phyloP scores from a whole-genome alignment of 2,797 vertebrate species.

The Pteropus rufus region DNA sequence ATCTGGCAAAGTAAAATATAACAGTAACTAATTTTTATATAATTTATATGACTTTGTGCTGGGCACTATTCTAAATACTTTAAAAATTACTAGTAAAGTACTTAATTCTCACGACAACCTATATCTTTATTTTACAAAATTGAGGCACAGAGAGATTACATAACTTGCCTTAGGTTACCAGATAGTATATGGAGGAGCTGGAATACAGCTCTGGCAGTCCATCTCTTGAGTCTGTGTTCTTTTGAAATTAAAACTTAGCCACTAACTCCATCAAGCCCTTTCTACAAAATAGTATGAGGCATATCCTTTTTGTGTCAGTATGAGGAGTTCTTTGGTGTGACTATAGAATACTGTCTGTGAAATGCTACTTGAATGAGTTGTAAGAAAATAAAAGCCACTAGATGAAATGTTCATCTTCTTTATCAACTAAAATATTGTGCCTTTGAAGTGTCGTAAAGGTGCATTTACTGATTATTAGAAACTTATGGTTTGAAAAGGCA shows the following conservation, averaged over 20 bases:
- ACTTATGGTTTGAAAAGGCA: not conserved
- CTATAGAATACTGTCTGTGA: not conserved
- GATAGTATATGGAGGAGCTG: not conserved
- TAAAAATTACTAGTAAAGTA: not conserved
- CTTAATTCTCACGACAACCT: not conserved
- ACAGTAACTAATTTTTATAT: not conserved
- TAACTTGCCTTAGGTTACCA: not conserved
- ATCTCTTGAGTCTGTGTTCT: not conserved
- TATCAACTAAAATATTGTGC: not conserved
- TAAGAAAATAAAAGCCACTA: not conserved
- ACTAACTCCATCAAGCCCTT: not conserved
- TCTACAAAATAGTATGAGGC: not conserved
- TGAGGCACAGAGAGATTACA: not conserved
- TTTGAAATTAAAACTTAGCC: not conserved
- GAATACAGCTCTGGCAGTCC: not conserved
- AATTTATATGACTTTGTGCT: not conserved
- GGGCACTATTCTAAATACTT: not conserved
- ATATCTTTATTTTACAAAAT: not conserved
- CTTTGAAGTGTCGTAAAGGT: slow-evolving; percentile 15
- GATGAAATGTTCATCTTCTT: not conserved
- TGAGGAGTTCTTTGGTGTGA: not conserved
- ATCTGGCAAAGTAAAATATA: not conserved
- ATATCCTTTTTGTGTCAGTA: not conserved
- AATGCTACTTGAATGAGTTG: not conserved
- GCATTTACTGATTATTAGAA: slow-evolving; percentile 15